Conservation (phyloP, 92 coral and sea anemone species). For the Montipora capitata region DNA sequence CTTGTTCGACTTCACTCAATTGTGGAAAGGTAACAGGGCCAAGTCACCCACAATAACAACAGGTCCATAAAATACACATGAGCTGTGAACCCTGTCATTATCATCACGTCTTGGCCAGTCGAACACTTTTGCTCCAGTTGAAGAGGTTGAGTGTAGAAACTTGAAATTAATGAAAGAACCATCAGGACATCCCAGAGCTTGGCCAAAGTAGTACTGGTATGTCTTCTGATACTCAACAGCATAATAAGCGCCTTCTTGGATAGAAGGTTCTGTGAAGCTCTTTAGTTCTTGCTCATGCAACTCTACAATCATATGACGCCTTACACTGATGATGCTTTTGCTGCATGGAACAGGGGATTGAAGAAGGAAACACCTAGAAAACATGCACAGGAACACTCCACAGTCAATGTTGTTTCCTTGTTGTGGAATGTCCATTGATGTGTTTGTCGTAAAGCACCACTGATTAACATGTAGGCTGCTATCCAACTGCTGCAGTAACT, state of each 20-base stretch:
- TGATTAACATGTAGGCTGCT: constrained; percentile 23
- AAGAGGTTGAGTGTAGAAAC: constrained; percentile 58
- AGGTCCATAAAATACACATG: constrained; percentile 76
- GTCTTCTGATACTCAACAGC: constrained; percentile 63
- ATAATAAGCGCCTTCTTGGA: constrained; percentile 51
- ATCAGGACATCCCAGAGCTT: constrained; percentile 54
- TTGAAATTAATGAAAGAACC: constrained; percentile 35
- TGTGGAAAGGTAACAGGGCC: constrained; percentile 74
- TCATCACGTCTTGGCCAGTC: constrained; percentile 70
- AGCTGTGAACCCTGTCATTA: constrained; percentile 36
- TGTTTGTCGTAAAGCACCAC: constrained; percentile 5
- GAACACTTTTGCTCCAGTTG: constrained; percentile 41
- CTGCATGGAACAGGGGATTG: constrained; percentile 35
- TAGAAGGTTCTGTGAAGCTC: constrained; percentile 30
- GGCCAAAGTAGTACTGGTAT: constrained; percentile 58
- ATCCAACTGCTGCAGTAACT: constrained; percentile 32
- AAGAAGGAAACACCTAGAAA: constrained; percentile 29
- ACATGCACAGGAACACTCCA: constrained; percentile 48
- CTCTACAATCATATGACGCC: constrained; percentile 62
- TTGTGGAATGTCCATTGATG: constrained; percentile 36
- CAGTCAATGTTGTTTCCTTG: constrained; percentile 34
- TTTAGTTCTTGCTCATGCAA: constrained; percentile 59
- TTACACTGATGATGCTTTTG: constrained; percentile 36
- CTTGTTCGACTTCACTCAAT: constrained; percentile 58
- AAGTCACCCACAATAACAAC: constrained; percentile 53